Base-by-base conservation (phyloP, 2,113 vertebrate genomes). In the Calypte anna region DNA sequence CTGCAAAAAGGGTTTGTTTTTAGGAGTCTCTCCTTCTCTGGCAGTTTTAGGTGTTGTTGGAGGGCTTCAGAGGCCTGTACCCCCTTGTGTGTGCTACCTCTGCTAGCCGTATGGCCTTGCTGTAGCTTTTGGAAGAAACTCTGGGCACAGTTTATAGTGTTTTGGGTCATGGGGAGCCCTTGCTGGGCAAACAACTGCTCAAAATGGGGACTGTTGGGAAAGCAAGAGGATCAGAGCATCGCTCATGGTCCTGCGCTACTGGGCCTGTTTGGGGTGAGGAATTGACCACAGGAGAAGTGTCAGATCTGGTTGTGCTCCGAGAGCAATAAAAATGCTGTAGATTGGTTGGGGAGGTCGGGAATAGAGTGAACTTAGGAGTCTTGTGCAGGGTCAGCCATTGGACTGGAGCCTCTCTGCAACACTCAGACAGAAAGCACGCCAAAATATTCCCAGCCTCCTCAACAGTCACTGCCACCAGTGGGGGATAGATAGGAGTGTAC, bases 231-330 rank as follows among this genome's bases (percentile, higher is more conserved):
- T 66, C 36, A 33, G 4, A 67, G 27, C 24, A 78, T 17, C 28
- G 10, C 30, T 18, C 30, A 2, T 0, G 7, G 8, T 75, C 38
- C 48, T 63, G 53, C 20, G 28, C 9, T 3, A 0, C 11, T 2
- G 5, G 28, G 30, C 22, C 25, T 75, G 27, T 21, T 86, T 0
- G 0, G 12, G 23, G 31, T 33, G 17, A 12, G 46, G 24, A 51
- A 31, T 14, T 9, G 36, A 59, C 27, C 17, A 46, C 1, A 3
- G 19, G 6, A 24, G 44, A 30, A 72, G 7, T 1, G 1, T 33
- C 67, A 86, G 50, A 48, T 17, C 54, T 57, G 10, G 4, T 18
- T 66, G 28, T 54, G 23, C 20, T 53, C 33, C 33, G 13, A 33
- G 31, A 57, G 23, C 33, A 69, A 62, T 12, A 50, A 68, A 76